Base-by-base conservation (phyloP, 2,888 invertebrate genomes). In the Pandemis cinnamomeana region DNA sequence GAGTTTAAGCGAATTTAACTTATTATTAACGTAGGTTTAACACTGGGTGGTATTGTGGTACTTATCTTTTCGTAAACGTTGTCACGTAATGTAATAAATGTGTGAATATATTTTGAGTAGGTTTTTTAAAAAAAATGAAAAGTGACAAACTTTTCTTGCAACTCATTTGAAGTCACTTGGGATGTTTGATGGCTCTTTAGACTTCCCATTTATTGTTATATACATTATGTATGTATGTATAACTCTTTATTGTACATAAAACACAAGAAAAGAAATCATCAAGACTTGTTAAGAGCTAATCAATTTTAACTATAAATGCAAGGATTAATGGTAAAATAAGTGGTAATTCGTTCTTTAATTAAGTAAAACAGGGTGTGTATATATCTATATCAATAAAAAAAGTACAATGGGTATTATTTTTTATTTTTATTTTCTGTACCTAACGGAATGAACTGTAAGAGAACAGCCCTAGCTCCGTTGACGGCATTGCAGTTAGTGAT, bases 401-500 rank as follows among this genome's bases (percentile, higher is more conserved):
- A 13, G n/a, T 51, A 46, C 10, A 11, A 11, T 11, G 2, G 11
- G 3, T 46, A 46, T 44, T 10, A 10, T 46, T 46, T 46, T n/a
- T 13, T n/a, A n/a, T n/a, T 1, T 15, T 15, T 10, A 0, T 20
- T 55, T 55, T n/a, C 1, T 5, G 13, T 11, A 11, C 15, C 5
- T 11, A 58, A 58, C 13, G 41, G n/a, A 61, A 41, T n/a, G n/a
- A 20, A 64, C 69, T 0, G 7, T 51, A 15, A n/a, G 73, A 60
- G 76, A 78, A 72, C 55, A 68, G n/a, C 51, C 75, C 64, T 63
- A 61, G 55, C 13, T 63, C 68, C 60, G 42, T 67, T 53, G 75
- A 79, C 75, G 77, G 78, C 82, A 75, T 78, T 72, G 76, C 77
- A 77, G 81, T 80, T 80, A 79, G 78, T 84, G 84, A 84, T 79